Evolutionary conservation across 2,888 invertebrate species (phyloP).

Genomic region (Epiblema foenella): DNA sequence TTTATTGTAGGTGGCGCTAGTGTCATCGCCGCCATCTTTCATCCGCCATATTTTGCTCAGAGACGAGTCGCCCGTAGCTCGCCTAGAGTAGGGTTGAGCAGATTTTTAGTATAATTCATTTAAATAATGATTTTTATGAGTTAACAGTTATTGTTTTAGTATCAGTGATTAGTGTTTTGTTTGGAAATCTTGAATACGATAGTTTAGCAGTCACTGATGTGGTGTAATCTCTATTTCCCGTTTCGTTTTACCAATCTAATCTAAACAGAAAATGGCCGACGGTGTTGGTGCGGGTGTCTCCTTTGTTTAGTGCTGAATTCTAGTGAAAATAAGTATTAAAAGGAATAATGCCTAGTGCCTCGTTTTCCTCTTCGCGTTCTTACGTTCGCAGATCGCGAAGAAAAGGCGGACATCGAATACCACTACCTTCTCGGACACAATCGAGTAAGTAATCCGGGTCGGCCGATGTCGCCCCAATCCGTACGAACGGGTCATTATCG

Average conservation of each 20-base stretch:
- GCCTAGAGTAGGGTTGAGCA: slow-evolving; percentile 69
- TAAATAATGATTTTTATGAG: slow-evolving; percentile 77
- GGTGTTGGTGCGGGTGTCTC: slow-evolving; percentile 91
- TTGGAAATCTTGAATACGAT: slow-evolving; percentile 59
- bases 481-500: slow-evolving; percentile 67
- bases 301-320: slow-evolving; percentile 90
- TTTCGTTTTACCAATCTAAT: slow-evolving; percentile 82
- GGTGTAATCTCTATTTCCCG: slow-evolving; percentile 72
- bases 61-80: slow-evolving; percentile 75
- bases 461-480: slow-evolving; percentile 73
- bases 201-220: slow-evolving; percentile 65
- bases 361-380: slow-evolving; percentile 96
- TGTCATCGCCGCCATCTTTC: slow-evolving; percentile 73
- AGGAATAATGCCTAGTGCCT: slow-evolving; percentile 96
- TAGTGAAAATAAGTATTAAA: slow-evolving; percentile 82
- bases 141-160: slow-evolving; percentile 69
- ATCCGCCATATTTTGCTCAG: slow-evolving; percentile 81
- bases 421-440: slow-evolving; percentile 91
- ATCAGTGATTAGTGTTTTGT: slow-evolving; percentile 74
- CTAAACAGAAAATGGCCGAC: slow-evolving; percentile 93
- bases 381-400: slow-evolving; percentile 96
- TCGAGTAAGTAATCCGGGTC: slow-evolving; percentile 89
- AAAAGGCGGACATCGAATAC: slow-evolving; percentile 95
- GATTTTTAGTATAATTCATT: slow-evolving; percentile 70
- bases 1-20: slow-evolving; percentile 63